Conservation (phyloP, 2,113 vertebrate genomes). For the Lonchura striata region DNA sequence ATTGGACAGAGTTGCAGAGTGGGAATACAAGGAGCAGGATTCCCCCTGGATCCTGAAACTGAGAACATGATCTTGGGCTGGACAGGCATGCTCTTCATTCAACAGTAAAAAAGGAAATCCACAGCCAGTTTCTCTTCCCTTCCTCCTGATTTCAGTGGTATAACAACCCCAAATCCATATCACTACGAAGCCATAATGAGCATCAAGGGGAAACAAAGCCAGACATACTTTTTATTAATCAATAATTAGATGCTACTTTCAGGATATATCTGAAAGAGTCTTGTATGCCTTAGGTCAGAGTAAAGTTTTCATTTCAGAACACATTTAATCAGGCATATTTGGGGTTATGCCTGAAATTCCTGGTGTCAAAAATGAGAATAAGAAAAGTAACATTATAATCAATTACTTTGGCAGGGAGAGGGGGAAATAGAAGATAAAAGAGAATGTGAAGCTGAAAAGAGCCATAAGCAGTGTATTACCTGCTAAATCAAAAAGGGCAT, state of each 20-base stretch:
- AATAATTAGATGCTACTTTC: background rate
- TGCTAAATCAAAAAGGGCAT: background rate
- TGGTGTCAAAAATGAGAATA: background rate
- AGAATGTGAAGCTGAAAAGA: background rate
- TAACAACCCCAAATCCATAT: background rate
- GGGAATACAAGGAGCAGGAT: background rate
- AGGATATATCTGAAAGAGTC: background rate
- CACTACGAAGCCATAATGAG: background rate
- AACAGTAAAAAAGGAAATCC: background rate
- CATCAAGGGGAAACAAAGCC: background rate
- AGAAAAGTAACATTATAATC: background rate
- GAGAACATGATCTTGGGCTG: background rate
- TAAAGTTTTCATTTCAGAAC: background rate
- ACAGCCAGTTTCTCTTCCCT: background rate
- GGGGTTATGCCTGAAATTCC: background rate
- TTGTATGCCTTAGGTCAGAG: background rate
- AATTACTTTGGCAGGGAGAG: background rate
- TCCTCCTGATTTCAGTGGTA: background rate
- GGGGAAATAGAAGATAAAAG: background rate
- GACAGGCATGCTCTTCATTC: background rate
- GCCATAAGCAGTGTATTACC: background rate
- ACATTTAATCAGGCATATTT: background rate
- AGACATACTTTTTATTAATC: background rate
- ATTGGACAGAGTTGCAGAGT: background rate
- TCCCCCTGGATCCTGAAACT: background rate